Evolutionary conservation across 2,888 invertebrate species (phyloP).

Genomic region (Phortica magna): DNA sequence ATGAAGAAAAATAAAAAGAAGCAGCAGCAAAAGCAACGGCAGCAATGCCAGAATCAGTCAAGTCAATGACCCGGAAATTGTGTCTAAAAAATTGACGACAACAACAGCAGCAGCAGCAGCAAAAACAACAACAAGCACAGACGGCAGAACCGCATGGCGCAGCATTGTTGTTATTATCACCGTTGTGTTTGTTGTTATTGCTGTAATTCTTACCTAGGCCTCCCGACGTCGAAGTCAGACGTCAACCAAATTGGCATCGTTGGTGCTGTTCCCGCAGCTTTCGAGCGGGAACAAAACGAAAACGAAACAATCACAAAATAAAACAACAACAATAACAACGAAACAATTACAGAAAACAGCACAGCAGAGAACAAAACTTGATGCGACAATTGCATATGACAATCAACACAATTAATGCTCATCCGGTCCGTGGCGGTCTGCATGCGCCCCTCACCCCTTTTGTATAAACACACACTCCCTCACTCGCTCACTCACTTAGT

Average conservation of each 20-base stretch:
- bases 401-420: conserved; percentile 74
- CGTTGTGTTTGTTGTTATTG: conserved; percentile 34
- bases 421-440: conserved; percentile 67
- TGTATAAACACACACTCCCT: conserved; percentile 43
- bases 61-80: conserved; percentile 79
- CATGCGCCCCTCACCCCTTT: conserved; percentile 33
- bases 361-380: conserved; percentile 44
- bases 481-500: conserved; percentile 15
- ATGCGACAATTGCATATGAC: conserved; percentile 61
- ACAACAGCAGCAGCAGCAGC: conserved; percentile 50
- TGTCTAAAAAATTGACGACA: conserved; percentile 73
- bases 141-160: conserved; percentile 40
- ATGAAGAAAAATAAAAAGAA: conserved; percentile 62
- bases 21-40: conserved; percentile 28
- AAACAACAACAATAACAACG: background rate
- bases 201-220: conserved; percentile 70
- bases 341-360: background rate
- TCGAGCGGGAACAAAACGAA: background rate
- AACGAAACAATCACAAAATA: background rate
- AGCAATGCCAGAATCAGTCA: conserved; percentile 38
- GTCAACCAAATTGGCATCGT: conserved; percentile 17
- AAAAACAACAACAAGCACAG: conserved; percentile 50
- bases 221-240: background rate
- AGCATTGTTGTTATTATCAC: conserved; percentile 8
- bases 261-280: conserved; percentile 23